Percentiles rank a stretch among this genome's conserved stretches.
Evolutionary conservation across 2,113 vertebrate genomes (phyloP).

Genomic region (Notechis scutatus): DNA sequence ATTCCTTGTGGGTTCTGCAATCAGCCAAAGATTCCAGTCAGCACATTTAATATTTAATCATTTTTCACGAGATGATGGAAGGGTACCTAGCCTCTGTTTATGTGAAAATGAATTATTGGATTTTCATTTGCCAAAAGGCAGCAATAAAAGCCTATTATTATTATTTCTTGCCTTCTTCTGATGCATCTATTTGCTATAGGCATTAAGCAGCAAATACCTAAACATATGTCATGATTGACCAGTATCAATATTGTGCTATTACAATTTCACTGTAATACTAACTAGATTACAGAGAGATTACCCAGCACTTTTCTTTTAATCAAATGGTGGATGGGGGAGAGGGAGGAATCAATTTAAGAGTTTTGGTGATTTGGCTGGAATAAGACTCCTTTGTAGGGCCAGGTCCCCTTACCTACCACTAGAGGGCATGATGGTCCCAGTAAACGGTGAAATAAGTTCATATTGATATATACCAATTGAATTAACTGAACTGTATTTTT

Average conservation of each 20-base stretch:
- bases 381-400: neutral
- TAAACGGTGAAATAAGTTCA: neutral
- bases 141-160: neutral
- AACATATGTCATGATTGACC: neutral
- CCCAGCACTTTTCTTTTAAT: neutral
- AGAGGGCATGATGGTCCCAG: constrained; percentile 48
- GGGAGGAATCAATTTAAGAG: neutral
- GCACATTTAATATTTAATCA: neutral
- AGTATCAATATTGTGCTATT: neutral
- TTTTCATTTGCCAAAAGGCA: neutral
- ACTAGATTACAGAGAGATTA: neutral
- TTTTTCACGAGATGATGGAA: too few relatives aligned
- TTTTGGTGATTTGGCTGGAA: neutral
- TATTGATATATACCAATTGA: neutral
- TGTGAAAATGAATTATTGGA: neutral
- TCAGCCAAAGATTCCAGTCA: neutral
- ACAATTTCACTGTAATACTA: neutral
- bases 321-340: neutral
- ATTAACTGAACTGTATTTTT: neutral
- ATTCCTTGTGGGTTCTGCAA: neutral
- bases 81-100: rapidly evolving
- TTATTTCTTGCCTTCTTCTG: neutral
- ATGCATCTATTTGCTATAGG: neutral
- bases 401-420: constrained; percentile 23
- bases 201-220: neutral